Conservation (phyloP, 2,797 vertebrate genomes). For the Chromobotia macracanthus region DNA sequence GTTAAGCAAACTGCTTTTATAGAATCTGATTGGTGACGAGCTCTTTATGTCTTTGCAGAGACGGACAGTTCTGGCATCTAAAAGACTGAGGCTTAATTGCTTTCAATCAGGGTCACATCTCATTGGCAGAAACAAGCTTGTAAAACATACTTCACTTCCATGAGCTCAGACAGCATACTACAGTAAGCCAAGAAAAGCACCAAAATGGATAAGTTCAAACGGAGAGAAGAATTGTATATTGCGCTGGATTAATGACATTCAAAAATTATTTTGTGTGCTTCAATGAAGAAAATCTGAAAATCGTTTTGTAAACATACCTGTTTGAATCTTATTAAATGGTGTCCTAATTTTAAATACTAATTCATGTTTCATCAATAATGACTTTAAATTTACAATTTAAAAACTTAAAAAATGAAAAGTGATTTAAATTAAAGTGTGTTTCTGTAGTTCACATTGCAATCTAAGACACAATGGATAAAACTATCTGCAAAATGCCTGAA, state of each 20-base stretch:
- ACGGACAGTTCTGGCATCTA: constrained; percentile 14
- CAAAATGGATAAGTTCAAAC: neutral
- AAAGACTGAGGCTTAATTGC: constrained; percentile 41
- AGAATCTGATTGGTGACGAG: constrained; percentile 51
- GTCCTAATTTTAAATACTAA: no score
- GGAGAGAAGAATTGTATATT: neutral
- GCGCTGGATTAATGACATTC: neutral
- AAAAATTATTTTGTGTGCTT: neutral
- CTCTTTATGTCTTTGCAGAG: constrained; percentile 36
- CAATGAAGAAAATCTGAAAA: no score
- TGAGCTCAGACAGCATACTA: constrained; percentile 30
- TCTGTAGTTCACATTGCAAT: neutral
- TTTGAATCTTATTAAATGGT: no score
- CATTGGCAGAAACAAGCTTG: constrained; percentile 35
- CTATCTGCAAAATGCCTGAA: neutral
- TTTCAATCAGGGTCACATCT: constrained; percentile 41
- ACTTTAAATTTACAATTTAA: no score
- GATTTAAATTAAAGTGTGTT: neutral
- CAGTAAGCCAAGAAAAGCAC: constrained; percentile 27
- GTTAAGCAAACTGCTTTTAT: constrained; percentile 53
- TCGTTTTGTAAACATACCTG: neutral
- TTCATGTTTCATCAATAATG: no score
- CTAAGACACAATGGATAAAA: neutral
- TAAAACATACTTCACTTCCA: constrained; percentile 41
- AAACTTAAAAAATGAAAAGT: no score